Percentiles rank a stretch among this genome's conserved stretches.
phyloP scores from a whole-genome alignment of 2,113 vertebrate species.

The Saguinus imperator region DNA sequence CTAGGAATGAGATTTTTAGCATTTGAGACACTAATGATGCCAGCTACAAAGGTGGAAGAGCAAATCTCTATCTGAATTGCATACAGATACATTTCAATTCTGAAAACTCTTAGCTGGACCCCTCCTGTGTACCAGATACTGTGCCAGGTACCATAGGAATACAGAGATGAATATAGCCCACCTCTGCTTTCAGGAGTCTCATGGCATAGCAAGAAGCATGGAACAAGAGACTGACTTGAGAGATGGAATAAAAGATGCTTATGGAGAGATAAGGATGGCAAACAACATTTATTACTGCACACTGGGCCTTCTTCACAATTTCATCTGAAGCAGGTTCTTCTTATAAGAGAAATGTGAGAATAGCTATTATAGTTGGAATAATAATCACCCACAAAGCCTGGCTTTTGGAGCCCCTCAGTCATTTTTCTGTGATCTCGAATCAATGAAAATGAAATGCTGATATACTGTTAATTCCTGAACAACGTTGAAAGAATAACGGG shows the following conservation, averaged over 20 bases:
- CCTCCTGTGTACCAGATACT: slow-evolving; percentile 47
- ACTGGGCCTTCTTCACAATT: slow-evolving; percentile 41
- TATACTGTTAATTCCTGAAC: slow-evolving; percentile 58
- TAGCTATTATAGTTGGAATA: slow-evolving; percentile 66
- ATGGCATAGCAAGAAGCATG: not conserved
- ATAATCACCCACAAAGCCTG: slow-evolving; percentile 44
- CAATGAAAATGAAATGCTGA: slow-evolving; percentile 68
- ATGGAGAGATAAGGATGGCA: not conserved
- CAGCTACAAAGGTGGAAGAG: not conserved
- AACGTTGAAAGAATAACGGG: slow-evolving; percentile 45
- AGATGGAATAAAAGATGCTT: slow-evolving; percentile 41
- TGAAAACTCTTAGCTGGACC: not conserved
- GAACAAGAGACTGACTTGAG: slow-evolving; percentile 9
- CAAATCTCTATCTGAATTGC: not conserved
- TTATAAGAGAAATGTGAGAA: slow-evolving; percentile 17
- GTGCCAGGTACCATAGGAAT: not conserved
- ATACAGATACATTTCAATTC: slow-evolving; percentile 30
- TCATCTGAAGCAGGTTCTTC: slow-evolving; percentile 3
- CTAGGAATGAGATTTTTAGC: not conserved
- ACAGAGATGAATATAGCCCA: not conserved
- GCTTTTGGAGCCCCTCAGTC: slow-evolving; percentile 48
- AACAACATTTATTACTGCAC: not conserved
- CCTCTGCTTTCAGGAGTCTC: not conserved
- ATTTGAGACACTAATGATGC: slow-evolving; percentile 48
- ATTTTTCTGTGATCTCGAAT: slow-evolving; percentile 70